phyloP scores from a whole-genome alignment of 2,797 vertebrate genomes.

The Pelochelys cantorii region DNA sequence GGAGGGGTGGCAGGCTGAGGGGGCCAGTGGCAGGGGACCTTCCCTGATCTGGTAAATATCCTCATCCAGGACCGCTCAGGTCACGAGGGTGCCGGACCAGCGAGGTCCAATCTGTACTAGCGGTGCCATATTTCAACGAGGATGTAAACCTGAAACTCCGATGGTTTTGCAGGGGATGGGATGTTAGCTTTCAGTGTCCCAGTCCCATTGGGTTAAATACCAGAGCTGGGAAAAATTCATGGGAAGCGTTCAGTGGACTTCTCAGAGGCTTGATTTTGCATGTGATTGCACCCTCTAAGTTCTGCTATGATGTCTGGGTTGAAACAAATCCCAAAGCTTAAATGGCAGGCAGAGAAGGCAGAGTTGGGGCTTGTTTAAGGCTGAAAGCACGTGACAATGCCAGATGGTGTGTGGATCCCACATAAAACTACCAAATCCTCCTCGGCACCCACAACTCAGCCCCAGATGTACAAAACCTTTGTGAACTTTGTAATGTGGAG shows the following conservation, averaged over 20 bases:
- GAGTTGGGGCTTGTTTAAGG: not conserved
- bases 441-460: not conserved
- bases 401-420: not conserved
- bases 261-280: not conserved
- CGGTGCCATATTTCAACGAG: not conserved
- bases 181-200: not conserved
- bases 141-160: not conserved
- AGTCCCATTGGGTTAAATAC: not conserved
- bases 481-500: not conserved
- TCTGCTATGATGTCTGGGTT: not conserved
- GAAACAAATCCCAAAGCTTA: not conserved
- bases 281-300: not conserved
- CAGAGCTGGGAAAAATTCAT: rapidly evolving
- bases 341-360: not conserved
- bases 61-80: too few species aligned
- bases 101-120: too few species aligned
- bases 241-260: too few species aligned
- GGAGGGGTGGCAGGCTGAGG: too few species aligned
- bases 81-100: too few species aligned
- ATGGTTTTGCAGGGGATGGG: not conserved
- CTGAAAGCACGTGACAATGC: not conserved
- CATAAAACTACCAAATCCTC: not conserved
- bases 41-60: too few species aligned
- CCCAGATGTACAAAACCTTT: not conserved
- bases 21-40: too few species aligned